Conservation (phyloP, 2,113 vertebrate species). For the Tapirus terrestris region DNA sequence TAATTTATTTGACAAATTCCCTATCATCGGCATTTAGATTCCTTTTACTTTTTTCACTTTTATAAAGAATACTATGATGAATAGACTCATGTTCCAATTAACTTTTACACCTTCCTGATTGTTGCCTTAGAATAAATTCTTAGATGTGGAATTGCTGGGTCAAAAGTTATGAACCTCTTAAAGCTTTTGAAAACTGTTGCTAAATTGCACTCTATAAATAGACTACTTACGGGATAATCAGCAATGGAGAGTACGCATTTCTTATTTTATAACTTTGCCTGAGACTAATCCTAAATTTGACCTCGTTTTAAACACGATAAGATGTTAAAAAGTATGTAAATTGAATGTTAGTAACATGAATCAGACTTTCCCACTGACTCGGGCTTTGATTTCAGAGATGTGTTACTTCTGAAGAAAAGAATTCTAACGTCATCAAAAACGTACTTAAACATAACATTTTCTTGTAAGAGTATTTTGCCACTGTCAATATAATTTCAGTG, state of each 20-base stretch:
- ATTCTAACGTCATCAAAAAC: conserved; percentile 19
- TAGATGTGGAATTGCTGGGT: not conserved
- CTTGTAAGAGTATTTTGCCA: conserved; percentile 2
- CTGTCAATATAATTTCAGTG: conserved; percentile 26
- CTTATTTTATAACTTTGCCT: conserved; percentile 36
- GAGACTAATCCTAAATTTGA: conserved; percentile 11
- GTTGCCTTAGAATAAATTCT: conserved; percentile 40
- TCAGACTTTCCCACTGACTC: conserved; percentile 17
- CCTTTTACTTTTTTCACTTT: not conserved
- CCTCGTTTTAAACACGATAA: not conserved
- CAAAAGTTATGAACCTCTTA: conserved; percentile 55
- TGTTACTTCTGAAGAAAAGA: conserved; percentile 18
- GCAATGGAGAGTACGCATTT: not conserved
- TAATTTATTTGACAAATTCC: conserved; percentile 42
- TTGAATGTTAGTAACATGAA: not conserved
- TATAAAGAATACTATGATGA: conserved; percentile 27
- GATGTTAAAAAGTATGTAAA: not conserved
- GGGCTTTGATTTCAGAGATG: conserved; percentile 29
- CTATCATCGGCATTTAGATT: not conserved
- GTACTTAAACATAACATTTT: conserved; percentile 24
- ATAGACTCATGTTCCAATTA: not conserved
- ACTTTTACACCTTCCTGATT: not conserved
- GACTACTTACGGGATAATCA: not conserved
- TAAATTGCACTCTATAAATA: not conserved
- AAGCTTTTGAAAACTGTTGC: conserved; percentile 34